Percentiles rank a stretch among this genome's conserved stretches.
phyloP scores from a whole-genome alignment of 2,888 invertebrate genomes.

The Disparrhopalites patrizii region DNA sequence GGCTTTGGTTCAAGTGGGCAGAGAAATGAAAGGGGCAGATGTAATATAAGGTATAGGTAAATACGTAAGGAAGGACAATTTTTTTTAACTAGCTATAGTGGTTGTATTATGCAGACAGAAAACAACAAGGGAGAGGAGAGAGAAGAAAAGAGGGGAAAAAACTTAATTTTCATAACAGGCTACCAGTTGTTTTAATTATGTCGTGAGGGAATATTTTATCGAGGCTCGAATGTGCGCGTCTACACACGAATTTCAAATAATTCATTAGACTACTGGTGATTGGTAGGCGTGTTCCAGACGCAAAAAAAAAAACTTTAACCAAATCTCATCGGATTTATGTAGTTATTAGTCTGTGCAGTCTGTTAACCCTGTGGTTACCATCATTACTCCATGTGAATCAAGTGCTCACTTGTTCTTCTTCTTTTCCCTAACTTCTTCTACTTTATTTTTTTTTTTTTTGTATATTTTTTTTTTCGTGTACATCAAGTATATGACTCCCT shows the following conservation, averaged over 20 bases:
- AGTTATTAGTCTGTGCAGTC: constrained; percentile 7
- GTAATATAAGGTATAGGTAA: no score
- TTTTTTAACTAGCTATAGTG: no score
- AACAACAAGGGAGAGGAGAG: neutral
- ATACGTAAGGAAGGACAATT: neutral
- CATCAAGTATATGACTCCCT: no score
- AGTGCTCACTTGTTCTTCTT: neutral
- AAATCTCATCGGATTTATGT: constrained; percentile 18
- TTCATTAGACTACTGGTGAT: constrained; percentile 40
- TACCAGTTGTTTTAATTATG: constrained; percentile 37
- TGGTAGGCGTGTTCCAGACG: constrained; percentile 39
- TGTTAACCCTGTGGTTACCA: constrained; percentile 13
- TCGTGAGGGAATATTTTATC: constrained; percentile 33
- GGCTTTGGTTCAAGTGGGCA: no score
- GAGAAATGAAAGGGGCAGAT: no score
- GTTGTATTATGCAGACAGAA: neutral
- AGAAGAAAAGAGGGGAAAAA: constrained; percentile 9
- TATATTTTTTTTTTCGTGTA: no score
- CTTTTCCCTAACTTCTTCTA: neutral
- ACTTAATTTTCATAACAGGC: constrained; percentile 35
- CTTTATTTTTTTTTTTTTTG: neutral
- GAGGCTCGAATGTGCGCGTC: constrained; percentile 13
- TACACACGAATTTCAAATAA: constrained; percentile 43
- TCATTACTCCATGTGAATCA: neutral
- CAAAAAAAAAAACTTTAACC: constrained; percentile 18